phyloP scores from a whole-genome alignment of 2,797 vertebrate species.

The Gallinago nigripennis region DNA sequence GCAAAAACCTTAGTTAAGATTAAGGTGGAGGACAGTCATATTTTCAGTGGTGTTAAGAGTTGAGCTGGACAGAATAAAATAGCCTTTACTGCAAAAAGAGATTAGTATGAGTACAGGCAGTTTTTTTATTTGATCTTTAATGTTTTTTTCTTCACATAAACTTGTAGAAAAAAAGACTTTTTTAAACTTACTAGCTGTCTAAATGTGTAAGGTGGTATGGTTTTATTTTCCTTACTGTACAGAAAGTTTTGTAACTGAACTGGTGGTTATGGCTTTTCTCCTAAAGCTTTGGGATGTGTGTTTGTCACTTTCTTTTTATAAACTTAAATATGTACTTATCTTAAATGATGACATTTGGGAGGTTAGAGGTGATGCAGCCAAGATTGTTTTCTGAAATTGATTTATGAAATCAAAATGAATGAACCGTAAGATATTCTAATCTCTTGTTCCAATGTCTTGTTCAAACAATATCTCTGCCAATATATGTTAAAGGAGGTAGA shows the following conservation, averaged over 20 bases:
- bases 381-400: neutral
- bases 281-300: neutral
- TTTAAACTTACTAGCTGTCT: neutral
- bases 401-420: neutral
- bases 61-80: neutral
- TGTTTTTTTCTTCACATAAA: neutral
- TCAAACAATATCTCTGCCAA: neutral
- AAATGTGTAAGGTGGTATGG: neutral
- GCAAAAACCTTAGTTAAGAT: neutral
- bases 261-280: neutral
- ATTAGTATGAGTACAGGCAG: neutral
- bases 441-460: neutral
- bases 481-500: neutral
- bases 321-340: neutral
- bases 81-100: neutral
- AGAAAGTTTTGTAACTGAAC: neutral
- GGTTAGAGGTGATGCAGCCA: neutral
- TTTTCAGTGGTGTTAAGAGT: neutral
- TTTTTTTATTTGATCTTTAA: neutral
- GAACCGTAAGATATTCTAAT: neutral
- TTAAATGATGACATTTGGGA: neutral
- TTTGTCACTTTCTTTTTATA: neutral
- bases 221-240: neutral
- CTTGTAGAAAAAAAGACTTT: neutral
- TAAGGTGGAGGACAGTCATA: neutral